Evolutionary conservation across 35 echinoderm and acorn worm genomes (phyloP).

Genomic region (Hemicentrotus pulcherrimus): DNA sequence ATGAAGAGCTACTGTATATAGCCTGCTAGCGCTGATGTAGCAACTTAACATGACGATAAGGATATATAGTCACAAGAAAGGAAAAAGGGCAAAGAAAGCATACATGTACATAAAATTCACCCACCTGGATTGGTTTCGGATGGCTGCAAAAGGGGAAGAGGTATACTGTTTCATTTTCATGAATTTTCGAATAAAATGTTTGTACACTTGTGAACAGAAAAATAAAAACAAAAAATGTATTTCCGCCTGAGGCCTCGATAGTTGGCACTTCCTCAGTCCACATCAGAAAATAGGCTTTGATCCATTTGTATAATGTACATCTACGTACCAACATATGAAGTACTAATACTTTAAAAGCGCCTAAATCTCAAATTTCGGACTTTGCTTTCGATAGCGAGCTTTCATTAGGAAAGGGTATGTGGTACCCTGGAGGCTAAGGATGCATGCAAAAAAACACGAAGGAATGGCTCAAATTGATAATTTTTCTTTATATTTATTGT

Average conservation of each 20-base stretch:
- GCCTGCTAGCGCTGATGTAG: too few relatives aligned
- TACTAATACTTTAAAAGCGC: conserved; percentile 7
- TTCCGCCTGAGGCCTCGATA: not conserved
- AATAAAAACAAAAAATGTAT: not conserved
- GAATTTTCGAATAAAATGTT: not conserved
- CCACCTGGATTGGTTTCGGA: not conserved
- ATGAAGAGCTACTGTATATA: too few relatives aligned
- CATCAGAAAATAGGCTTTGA: not conserved
- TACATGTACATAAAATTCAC: too few relatives aligned
- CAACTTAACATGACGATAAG: too few relatives aligned
- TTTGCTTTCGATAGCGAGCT: not conserved
- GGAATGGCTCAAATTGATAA: not conserved
- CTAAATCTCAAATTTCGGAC: not conserved
- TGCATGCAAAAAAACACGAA: not conserved
- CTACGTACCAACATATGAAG: not conserved
- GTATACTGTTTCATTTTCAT: not conserved
- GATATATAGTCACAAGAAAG: too few relatives aligned
- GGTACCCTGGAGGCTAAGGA: not conserved
- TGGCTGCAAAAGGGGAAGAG: not conserved
- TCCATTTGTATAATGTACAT: conserved; percentile 13
- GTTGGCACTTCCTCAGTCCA: not conserved
- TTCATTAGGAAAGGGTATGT: not conserved
- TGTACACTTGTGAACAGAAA: not conserved
- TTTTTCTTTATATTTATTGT: not conserved
- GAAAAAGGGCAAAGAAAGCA: too few relatives aligned